A percentile compares a stretch with the other conserved stretches of the same genome.
These are phyloP conservation scores for Phengaris alcon DNA, from an alignment of 2,888 invertebrate genomes.

Conservation along the genomic window DNA sequence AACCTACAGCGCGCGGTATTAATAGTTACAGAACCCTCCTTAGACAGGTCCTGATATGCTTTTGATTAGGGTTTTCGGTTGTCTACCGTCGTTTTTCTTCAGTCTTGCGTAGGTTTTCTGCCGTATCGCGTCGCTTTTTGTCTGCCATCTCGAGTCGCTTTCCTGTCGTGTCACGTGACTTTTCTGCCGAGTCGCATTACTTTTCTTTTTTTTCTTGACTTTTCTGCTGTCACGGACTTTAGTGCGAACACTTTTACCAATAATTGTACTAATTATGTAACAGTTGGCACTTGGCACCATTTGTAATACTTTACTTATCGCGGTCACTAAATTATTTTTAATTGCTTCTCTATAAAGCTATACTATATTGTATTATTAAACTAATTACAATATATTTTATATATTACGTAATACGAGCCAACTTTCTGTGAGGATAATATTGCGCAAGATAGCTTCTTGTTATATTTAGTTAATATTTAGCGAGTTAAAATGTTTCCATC, in stretches of 20 bases:
- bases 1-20: no score
- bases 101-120: no score
- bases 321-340: slow-evolving; percentile 19
- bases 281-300: neutral
- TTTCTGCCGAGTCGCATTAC: no score
- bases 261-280: neutral
- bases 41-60: no score
- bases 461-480: neutral
- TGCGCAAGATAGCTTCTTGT: neutral
- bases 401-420: neutral
- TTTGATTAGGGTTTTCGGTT: no score
- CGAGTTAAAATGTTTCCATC: no score
- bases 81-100: no score
- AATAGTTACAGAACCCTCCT: no score
- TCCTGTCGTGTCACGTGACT: no score
- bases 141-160: no score
- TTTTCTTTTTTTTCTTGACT: neutral
- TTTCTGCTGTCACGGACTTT: neutral
- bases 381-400: slow-evolving; percentile 20
- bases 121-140: no score
- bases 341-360: slow-evolving; percentile 8
- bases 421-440: neutral
- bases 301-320: neutral
- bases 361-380: neutral
- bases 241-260: neutral